Evolutionary conservation across 2,797 vertebrate species (phyloP).

Genomic region (Vespertilio murinus): DNA sequence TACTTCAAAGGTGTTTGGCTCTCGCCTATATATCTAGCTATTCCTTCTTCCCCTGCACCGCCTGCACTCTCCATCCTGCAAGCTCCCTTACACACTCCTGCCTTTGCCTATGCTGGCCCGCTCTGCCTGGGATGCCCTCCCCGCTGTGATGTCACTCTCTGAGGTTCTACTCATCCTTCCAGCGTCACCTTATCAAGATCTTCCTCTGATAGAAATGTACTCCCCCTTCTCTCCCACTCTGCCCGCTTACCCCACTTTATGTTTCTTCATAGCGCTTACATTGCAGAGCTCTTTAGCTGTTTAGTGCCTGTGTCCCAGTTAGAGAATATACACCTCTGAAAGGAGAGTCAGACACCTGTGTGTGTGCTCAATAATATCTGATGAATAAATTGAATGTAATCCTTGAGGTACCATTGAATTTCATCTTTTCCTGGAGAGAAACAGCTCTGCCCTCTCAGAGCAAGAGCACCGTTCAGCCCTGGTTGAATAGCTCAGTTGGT

Average conservation of each 20-base stretch:
- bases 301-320: neutral
- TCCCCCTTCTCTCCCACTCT: neutral
- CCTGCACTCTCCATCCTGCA: neutral
- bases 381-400: neutral
- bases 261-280: neutral
- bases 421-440: neutral
- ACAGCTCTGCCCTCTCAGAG: neutral
- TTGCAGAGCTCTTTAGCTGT: neutral
- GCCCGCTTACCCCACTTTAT: neutral
- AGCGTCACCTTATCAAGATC: neutral
- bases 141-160: neutral
- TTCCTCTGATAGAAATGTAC: neutral
- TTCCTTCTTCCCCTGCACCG: neutral
- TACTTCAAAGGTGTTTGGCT: neutral
- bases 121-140: neutral
- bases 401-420: neutral
- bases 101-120: neutral
- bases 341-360: neutral
- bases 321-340: neutral
- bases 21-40: neutral
- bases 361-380: neutral
- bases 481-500: neutral
- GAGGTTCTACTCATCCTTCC: neutral
- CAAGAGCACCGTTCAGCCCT: neutral
- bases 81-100: neutral